These are phyloP conservation scores for Orcinus orca DNA, from an alignment of 2,113 vertebrate species.

Conservation along the genomic window DNA sequence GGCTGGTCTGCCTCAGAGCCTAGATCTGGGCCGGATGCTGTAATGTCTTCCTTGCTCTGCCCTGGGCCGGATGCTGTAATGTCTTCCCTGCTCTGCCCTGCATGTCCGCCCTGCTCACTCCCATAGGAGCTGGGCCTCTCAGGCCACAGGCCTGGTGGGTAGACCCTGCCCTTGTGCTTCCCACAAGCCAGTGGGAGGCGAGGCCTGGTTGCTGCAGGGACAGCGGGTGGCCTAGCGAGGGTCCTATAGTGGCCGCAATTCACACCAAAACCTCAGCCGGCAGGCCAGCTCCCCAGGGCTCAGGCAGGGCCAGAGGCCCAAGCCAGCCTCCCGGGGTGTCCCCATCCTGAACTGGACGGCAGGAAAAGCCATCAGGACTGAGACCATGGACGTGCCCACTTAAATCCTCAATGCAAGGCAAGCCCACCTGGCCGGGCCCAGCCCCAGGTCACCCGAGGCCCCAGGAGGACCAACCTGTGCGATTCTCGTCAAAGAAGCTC, in stretches of 20 bases:
- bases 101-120: no score
- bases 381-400: accelerated
- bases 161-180: background rate
- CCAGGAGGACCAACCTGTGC: slow-evolving; percentile 88
- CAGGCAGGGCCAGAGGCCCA: background rate
- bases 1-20: background rate
- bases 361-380: background rate
- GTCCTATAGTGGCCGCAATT: background rate
- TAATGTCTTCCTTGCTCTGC: background rate
- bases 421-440: background rate
- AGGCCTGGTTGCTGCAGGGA: background rate
- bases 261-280: background rate
- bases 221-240: background rate
- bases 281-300: accelerated
- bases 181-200: background rate
- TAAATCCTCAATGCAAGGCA: accelerated
- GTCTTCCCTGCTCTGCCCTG: background rate
- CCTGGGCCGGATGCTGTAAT: accelerated
- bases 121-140: background rate
- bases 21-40: accelerated
- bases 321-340: background rate
- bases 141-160: accelerated
- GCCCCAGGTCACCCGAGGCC: accelerated
- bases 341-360: accelerated
- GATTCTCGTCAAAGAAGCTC: slow-evolving; percentile 95